Evolutionary conservation across 2,888 invertebrate species (phyloP).

Genomic region (Hemithea aestivaria): DNA sequence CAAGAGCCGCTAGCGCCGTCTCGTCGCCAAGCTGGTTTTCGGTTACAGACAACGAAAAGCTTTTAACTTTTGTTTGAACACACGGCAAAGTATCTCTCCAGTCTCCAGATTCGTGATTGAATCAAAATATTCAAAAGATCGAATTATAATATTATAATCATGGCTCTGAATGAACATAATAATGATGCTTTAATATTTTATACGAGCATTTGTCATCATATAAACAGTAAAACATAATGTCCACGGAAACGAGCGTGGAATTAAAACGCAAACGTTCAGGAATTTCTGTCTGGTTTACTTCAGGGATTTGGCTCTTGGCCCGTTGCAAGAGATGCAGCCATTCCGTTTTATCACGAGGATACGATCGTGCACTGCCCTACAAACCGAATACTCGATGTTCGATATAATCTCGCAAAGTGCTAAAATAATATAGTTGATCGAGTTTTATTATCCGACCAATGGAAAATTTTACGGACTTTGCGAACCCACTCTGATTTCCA

Average conservation of each 20-base stretch:
- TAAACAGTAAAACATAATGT: conserved; percentile 1
- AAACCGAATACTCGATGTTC: conserved; percentile 41
- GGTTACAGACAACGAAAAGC: conserved; percentile 12
- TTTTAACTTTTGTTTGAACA: conserved; percentile 1
- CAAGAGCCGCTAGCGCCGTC: conserved; percentile 31
- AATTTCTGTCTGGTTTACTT: conserved; percentile 38
- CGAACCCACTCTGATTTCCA: conserved; percentile 33
- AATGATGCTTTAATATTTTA: too few species aligned
- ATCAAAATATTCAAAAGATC: too few species aligned
- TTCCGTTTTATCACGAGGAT: conserved; percentile 41
- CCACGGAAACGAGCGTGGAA: conserved; percentile 17
- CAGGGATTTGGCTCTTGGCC: conserved; percentile 49
- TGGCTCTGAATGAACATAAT: too few species aligned
- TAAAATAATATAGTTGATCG: conserved; percentile 34
- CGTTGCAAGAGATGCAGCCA: conserved; percentile 43
- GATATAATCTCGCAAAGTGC: conserved; percentile 30
- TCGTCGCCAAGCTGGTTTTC: conserved; percentile 14
- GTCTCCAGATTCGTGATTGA: too few species aligned
- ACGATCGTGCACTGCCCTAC: conserved; percentile 49
- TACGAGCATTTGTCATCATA: conserved; percentile 1
- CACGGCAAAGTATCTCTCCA: too few species aligned
- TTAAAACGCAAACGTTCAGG: conserved; percentile 26
- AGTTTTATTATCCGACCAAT: conserved; percentile 39
- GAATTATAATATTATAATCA: too few species aligned
- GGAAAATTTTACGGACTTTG: conserved; percentile 41